Conservation (phyloP, 2,797 vertebrate species). For the Phylloscopus collybita region DNA sequence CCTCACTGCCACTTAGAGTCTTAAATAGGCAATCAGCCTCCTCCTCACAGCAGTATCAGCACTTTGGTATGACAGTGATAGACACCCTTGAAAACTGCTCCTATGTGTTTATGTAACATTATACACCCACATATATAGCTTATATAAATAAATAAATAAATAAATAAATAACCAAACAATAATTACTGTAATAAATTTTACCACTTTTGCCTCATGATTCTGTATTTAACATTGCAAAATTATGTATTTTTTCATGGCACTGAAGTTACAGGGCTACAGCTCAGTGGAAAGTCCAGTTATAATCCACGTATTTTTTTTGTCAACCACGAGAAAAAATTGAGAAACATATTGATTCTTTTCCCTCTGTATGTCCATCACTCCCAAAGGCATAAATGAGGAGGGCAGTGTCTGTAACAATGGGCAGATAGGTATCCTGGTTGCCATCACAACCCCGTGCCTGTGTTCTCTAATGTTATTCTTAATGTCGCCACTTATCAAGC, state of each 20-base stretch:
- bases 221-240: background rate
- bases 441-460: conserved; percentile 36
- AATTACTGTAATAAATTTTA: background rate
- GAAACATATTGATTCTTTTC: background rate
- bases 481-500: conserved; percentile 49
- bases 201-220: background rate
- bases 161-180: background rate
- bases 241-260: background rate
- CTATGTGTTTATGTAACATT: background rate
- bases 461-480: conserved; percentile 40
- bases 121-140: background rate
- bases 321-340: background rate
- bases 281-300: background rate
- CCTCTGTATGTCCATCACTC: background rate
- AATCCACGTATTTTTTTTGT: background rate
- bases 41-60: background rate
- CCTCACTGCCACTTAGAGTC: background rate
- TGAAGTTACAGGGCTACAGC: background rate
- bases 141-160: background rate
- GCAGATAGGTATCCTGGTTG: conserved; percentile 37
- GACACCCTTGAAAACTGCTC: background rate
- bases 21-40: background rate
- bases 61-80: background rate
- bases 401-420: background rate
- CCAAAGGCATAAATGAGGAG: background rate